These are phyloP conservation scores for Cheilinus undulatus DNA, from an alignment of 2,113 vertebrate genomes.

Conservation along the genomic window DNA sequence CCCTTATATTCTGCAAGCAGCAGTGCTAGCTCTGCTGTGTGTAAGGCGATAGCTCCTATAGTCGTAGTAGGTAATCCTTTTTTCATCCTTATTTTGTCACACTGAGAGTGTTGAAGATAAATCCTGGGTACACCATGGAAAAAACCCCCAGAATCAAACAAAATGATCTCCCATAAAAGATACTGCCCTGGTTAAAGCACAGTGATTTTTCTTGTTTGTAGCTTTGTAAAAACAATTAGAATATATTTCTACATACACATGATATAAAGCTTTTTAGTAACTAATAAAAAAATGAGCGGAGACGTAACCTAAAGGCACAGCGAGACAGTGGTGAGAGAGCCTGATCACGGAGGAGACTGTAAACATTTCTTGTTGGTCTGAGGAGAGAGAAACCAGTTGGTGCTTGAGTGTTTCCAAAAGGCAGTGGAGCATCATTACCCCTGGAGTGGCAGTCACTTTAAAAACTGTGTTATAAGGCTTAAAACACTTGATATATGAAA, in stretches of 20 bases:
- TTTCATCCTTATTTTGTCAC: constrained; percentile 33
- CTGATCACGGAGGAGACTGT: constrained; percentile 68
- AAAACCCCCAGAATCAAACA: constrained; percentile 2
- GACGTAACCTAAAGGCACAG: constrained; percentile 80
- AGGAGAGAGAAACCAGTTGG: constrained; percentile 16
- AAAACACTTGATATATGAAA: constrained; percentile 79
- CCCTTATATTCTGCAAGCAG: constrained; percentile 16
- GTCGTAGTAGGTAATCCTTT: constrained; percentile 34
- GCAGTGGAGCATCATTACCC: constrained; percentile 45
- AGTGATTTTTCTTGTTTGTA: constrained; percentile 2
- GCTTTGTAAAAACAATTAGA: constrained; percentile 72
- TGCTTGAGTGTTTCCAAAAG: constrained; percentile 70
- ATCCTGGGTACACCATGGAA: neutral
- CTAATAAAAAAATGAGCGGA: constrained; percentile 62
- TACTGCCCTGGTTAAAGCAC: constrained; percentile 20
- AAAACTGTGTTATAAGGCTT: constrained; percentile 87
- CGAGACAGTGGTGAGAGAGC: constrained; percentile 66
- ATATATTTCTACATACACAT: constrained; percentile 69
- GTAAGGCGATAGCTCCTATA: constrained; percentile 21
- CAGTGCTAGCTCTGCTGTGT: constrained; percentile 20
- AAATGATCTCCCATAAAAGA: constrained; percentile 30
- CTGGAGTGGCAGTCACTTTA: constrained; percentile 72
- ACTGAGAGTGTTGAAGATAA: constrained; percentile 19
- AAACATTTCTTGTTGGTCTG: constrained; percentile 69
- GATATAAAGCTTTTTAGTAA: constrained; percentile 69